These are phyloP conservation scores for Brachionus plicatilis DNA, from an alignment of 1,140 invertebrate species.

Conservation along the genomic window DNA sequence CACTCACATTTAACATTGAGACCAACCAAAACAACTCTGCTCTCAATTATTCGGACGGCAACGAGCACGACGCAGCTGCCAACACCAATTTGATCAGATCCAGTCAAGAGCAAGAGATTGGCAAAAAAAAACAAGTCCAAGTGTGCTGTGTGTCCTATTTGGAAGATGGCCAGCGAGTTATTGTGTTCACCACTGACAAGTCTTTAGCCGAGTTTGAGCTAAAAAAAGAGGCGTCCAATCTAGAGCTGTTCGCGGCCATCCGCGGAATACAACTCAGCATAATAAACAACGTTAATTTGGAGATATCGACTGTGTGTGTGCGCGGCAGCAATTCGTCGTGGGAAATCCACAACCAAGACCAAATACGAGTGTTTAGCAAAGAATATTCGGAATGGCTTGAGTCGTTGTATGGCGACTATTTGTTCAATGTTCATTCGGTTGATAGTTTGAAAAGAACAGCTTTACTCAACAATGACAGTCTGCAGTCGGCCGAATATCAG, in stretches of 20 bases:
- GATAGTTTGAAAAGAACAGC: neutral
- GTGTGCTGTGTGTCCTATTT: conserved; percentile 78
- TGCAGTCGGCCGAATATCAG: neutral
- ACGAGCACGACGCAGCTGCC: neutral
- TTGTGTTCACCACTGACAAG: conserved; percentile 75
- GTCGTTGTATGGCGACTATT: neutral
- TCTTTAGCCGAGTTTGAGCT: conserved; percentile 65
- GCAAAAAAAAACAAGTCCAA: conserved; percentile 53
- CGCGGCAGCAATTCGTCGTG: conserved; percentile 68
- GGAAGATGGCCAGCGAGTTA: conserved; percentile 67
- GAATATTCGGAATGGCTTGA: conserved; percentile 30
- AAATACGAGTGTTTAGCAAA: neutral
- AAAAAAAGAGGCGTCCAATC: conserved; percentile 63
- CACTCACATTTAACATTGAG: neutral
- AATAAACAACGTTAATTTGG: conserved; percentile 56
- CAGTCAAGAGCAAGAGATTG: neutral
- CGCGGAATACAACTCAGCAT: conserved; percentile 67
- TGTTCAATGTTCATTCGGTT: neutral
- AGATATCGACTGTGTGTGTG: conserved; percentile 65
- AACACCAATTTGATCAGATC: neutral
- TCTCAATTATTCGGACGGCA: neutral
- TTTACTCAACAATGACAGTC: neutral
- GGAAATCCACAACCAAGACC: conserved; percentile 61
- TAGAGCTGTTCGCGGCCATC: conserved; percentile 67
- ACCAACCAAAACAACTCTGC: neutral